A percentile compares a stretch with the other conserved stretches of the same genome.
Conservation (phyloP, 37 sponge, comb jelly and placozoan species). For the Chondrosia reniformis region DNA sequence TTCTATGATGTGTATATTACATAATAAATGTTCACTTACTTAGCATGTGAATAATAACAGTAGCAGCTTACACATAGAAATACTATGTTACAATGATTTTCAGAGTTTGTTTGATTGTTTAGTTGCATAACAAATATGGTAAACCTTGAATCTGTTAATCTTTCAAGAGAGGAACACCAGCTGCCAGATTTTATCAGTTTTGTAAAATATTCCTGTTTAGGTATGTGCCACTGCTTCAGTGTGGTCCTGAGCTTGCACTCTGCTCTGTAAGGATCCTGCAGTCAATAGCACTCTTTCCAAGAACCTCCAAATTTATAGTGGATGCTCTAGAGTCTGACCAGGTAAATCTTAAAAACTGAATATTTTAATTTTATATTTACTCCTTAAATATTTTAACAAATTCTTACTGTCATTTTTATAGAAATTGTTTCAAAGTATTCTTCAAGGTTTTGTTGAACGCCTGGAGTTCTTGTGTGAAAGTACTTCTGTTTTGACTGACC, state of each 20-base stretch:
- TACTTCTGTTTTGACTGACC: too few species aligned
- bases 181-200: too few species aligned
- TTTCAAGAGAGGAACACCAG: too few species aligned
- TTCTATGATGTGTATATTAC: too few species aligned
- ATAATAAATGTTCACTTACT: too few species aligned
- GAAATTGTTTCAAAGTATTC: conserved; percentile 36
- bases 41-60: too few species aligned
- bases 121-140: too few species aligned
- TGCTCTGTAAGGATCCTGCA: conserved; percentile 70
- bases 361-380: neutral
- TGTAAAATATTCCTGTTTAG: conserved; percentile 59
- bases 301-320: conserved; percentile 34
- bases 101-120: too few species aligned
- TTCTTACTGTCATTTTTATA: conserved; percentile 12
- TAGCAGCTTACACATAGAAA: too few species aligned
- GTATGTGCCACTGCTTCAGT: conserved; percentile 58
- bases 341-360: conserved; percentile 38
- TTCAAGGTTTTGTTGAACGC: conserved; percentile 85
- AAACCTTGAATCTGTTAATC: too few species aligned
- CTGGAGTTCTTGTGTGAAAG: too few species aligned
- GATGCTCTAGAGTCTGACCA: conserved; percentile 38
- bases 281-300: conserved; percentile 37
- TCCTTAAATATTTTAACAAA: neutral
- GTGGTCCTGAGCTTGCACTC: conserved; percentile 70
- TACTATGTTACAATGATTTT: too few species aligned